Conservation (phyloP, 2,888 invertebrate species). For the Tinea semifulvella region DNA sequence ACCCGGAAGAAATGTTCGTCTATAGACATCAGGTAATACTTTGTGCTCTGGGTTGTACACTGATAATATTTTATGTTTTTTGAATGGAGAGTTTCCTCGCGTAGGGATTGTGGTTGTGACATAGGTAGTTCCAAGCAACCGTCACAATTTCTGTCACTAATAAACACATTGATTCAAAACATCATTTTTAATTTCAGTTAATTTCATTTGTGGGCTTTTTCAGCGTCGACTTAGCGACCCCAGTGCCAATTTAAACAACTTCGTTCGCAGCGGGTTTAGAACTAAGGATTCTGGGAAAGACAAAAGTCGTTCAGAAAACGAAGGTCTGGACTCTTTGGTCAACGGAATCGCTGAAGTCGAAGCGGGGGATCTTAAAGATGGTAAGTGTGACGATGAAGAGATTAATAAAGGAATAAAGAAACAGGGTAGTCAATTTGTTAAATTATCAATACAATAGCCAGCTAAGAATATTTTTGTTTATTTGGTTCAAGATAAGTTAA, state of each 20-base stretch:
- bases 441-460: too few species aligned
- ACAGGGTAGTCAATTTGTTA: not conserved
- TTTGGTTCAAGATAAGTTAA: too few species aligned
- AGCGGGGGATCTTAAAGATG: conserved; percentile 91
- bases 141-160: too few species aligned
- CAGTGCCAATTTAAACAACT: conserved; percentile 88
- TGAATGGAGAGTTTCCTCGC: too few species aligned
- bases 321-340: conserved; percentile 86
- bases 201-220: conserved; percentile 19
- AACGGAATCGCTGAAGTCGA: conserved; percentile 91
- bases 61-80: too few species aligned
- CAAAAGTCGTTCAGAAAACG: conserved; percentile 90
- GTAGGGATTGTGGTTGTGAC: too few species aligned
- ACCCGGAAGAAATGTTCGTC: conserved; percentile 84
- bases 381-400: conserved; percentile 71
- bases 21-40: conserved; percentile 81
- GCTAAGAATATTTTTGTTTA: too few species aligned
- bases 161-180: too few species aligned
- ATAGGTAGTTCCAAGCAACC: too few species aligned
- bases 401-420: too few species aligned
- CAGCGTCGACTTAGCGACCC: conserved; percentile 92
- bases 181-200: too few species aligned
- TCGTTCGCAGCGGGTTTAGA: conserved; percentile 84
- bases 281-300: conserved; percentile 73
- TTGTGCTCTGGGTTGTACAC: not conserved